Evolutionary conservation across 2,888 invertebrate species (phyloP).

Genomic region (Bibio marci): DNA sequence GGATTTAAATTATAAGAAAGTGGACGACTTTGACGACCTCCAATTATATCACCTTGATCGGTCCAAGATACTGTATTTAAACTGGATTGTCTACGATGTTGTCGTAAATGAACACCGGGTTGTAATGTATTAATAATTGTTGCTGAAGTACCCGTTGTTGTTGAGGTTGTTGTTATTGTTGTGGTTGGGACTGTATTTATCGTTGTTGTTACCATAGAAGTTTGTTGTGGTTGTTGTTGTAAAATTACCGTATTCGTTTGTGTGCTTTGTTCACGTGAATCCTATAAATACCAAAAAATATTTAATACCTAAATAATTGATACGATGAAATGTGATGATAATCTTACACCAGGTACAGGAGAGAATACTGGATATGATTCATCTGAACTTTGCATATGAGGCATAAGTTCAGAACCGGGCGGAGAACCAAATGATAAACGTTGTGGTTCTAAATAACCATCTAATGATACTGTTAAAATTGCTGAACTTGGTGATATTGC

Average conservation of each 20-base stretch:
- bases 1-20: too few species aligned
- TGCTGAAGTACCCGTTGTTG: background rate
- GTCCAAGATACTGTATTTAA: conserved; percentile 29
- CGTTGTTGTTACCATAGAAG: background rate
- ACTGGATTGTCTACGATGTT: conserved; percentile 25
- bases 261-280: conserved; percentile 5
- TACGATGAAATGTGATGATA: background rate
- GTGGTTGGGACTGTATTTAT: background rate
- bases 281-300: background rate
- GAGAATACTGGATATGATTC: conserved; percentile 76
- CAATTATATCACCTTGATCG: conserved; percentile 17
- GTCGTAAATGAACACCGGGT: conserved; percentile 11
- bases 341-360: conserved; percentile 47
- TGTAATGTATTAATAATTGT: conserved; percentile 10
- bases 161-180: background rate
- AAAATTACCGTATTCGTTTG: conserved; percentile 1
- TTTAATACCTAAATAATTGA: background rate
- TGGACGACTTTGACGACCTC: conserved; percentile 4
- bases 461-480: conserved; percentile 65
- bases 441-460: conserved; percentile 71
- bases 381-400: conserved; percentile 51
- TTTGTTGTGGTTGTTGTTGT: conserved; percentile 4
- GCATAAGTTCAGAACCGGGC: conserved; percentile 51
- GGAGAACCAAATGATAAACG: conserved; percentile 68
- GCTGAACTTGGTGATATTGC: conserved; percentile 73